A percentile compares a stretch with the other conserved stretches of the same genome.
These are phyloP conservation scores for Liopterus haemorrhoidalis DNA, from an alignment of 2,888 invertebrate species.

Conservation along the genomic window DNA sequence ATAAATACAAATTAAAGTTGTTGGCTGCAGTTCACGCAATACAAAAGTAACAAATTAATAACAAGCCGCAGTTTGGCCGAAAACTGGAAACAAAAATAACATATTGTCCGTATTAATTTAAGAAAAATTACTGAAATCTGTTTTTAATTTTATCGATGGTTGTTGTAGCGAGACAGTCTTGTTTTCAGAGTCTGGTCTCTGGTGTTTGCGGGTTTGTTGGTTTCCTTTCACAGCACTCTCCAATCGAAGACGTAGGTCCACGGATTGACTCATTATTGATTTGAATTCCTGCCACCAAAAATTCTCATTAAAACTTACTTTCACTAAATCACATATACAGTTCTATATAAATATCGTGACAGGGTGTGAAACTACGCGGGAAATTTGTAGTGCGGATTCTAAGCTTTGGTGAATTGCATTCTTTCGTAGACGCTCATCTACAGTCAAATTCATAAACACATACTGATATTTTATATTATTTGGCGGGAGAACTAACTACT, in stretches of 20 bases:
- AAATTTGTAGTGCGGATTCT: too few species aligned
- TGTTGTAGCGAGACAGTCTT: constrained; percentile 45
- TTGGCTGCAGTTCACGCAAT: too few species aligned
- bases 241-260: constrained; percentile 71
- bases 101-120: constrained; percentile 41
- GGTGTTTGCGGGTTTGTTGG: constrained; percentile 55
- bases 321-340: constrained; percentile 10
- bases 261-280: constrained; percentile 77
- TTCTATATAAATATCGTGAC: background rate
- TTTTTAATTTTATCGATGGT: constrained; percentile 86
- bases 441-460: too few species aligned
- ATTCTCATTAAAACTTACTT: constrained; percentile 16
- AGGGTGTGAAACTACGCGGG: too few species aligned
- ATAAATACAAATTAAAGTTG: too few species aligned
- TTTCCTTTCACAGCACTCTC: constrained; percentile 79
- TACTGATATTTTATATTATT: too few species aligned
- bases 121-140: constrained; percentile 90
- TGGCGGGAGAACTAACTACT: too few species aligned
- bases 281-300: constrained; percentile 70
- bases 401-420: too few species aligned
- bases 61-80: too few species aligned
- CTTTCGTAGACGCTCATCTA: too few species aligned
- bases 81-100: too few species aligned
- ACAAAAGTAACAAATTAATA: too few species aligned
- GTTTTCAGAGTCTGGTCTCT: constrained; percentile 45